A percentile compares a stretch with the other conserved stretches of the same genome.
These are phyloP conservation scores for Sisor rabdophorus DNA, from an alignment of 2,113 vertebrate genomes.

Conservation along the genomic window DNA sequence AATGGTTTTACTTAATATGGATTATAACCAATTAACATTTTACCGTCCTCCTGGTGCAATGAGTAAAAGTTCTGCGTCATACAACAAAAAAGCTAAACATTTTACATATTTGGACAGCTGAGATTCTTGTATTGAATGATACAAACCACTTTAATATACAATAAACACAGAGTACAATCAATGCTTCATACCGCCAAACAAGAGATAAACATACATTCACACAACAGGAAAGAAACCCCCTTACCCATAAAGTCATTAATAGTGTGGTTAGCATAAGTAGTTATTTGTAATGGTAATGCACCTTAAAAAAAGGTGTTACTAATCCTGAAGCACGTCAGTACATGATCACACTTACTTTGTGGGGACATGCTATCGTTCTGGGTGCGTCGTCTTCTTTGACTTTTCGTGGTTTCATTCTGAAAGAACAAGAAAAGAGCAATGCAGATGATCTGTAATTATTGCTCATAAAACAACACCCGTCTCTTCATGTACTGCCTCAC, in stretches of 20 bases:
- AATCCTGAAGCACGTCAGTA: not conserved
- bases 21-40: too few relatives aligned
- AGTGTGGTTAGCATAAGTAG: slow-evolving; percentile 7
- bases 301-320: not conserved
- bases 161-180: too few relatives aligned
- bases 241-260: not conserved
- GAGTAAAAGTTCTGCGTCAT: too few relatives aligned
- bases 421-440: slow-evolving; percentile 22
- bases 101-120: too few relatives aligned
- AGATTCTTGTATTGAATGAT: too few relatives aligned
- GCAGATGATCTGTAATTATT: not conserved
- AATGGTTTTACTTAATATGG: too few relatives aligned
- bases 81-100: too few relatives aligned
- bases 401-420: slow-evolving; percentile 98
- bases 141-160: too few relatives aligned
- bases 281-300: not conserved
- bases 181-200: too few relatives aligned
- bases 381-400: slow-evolving; percentile 97
- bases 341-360: slow-evolving; percentile 79
- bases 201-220: too few relatives aligned
- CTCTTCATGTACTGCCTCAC: not conserved
- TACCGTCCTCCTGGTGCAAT: too few relatives aligned
- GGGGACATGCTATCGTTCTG: slow-evolving; percentile 97
- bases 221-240: too few relatives aligned
- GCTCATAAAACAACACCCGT: not conserved